These are phyloP conservation scores for Cataglyphis altisquamis DNA, from an alignment of 2,888 invertebrate species.

Conservation along the genomic window DNA sequence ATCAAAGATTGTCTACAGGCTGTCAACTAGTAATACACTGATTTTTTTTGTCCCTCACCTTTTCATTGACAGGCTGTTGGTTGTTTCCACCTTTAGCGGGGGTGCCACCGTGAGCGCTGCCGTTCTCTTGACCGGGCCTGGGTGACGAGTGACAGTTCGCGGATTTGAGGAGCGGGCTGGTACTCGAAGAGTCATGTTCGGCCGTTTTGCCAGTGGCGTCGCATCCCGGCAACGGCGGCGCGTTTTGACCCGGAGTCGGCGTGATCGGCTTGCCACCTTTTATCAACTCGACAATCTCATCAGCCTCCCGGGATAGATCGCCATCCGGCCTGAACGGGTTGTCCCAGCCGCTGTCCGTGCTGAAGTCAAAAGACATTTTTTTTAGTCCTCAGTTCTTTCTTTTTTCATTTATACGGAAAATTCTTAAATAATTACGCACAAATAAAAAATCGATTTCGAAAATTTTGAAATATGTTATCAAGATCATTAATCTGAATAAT, in stretches of 20 bases:
- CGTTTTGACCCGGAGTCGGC: constrained; percentile 87
- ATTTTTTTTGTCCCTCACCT: constrained; percentile 76
- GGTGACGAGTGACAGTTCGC: constrained; percentile 79
- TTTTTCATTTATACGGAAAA: background rate
- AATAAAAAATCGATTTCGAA: too few species aligned
- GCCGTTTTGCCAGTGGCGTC: constrained; percentile 80
- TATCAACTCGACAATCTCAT: constrained; percentile 97
- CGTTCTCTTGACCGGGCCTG: constrained; percentile 83
- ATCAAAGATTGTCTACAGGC: background rate
- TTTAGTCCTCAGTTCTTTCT: background rate
- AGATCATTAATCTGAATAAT: too few species aligned
- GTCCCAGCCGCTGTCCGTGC: constrained; percentile 98
- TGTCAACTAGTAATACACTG: background rate
- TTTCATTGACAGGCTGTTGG: constrained; percentile 83
- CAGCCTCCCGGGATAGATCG: constrained; percentile 97
- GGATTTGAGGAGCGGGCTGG: constrained; percentile 82
- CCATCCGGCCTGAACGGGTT: constrained; percentile 99
- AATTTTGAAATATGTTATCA: too few species aligned
- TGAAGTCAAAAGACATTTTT: constrained; percentile 85
- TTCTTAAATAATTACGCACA: background rate
- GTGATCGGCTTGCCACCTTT: constrained; percentile 96
- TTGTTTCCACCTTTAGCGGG: constrained; percentile 80
- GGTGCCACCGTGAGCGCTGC: constrained; percentile 82
- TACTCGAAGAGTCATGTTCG: constrained; percentile 82
- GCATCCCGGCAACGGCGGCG: constrained; percentile 87